A percentile compares a stretch with the other conserved stretches of the same genome.
These are phyloP conservation scores for Lycaena phlaeas DNA, from an alignment of 2,888 invertebrate genomes.

Conservation along the genomic window DNA sequence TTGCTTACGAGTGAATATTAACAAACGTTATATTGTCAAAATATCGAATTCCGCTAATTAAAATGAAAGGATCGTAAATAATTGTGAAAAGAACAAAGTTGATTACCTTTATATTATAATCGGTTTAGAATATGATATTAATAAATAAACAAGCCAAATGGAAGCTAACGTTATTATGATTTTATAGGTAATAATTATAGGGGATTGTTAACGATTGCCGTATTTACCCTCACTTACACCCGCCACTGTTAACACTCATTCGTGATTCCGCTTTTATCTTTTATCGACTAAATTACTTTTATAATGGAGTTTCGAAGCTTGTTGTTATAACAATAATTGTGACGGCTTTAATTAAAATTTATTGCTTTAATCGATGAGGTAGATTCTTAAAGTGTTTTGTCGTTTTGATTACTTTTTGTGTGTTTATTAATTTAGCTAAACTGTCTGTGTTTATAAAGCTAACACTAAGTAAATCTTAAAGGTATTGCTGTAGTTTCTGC, in stretches of 20 bases:
- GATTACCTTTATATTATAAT: no score
- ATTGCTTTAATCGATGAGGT: background rate
- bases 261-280: constrained; percentile 3
- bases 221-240: background rate
- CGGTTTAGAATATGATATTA: no score
- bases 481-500: no score
- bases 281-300: constrained; percentile 3
- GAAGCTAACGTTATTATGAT: background rate
- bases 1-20: no score
- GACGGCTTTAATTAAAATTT: constrained; percentile 3
- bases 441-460: no score
- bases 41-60: no score
- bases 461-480: no score
- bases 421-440: no score
- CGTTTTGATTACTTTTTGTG: background rate
- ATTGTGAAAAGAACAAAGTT: no score
- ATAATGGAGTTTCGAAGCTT: constrained; percentile 2
- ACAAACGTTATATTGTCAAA: no score
- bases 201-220: background rate
- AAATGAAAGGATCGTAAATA: no score
- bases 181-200: constrained; percentile 1
- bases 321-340: background rate
- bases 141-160: background rate
- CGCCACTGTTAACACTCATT: background rate
- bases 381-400: background rate